These are phyloP conservation scores for Polymixis lichenea DNA, from an alignment of 2,888 invertebrate species.

Conservation along the genomic window DNA sequence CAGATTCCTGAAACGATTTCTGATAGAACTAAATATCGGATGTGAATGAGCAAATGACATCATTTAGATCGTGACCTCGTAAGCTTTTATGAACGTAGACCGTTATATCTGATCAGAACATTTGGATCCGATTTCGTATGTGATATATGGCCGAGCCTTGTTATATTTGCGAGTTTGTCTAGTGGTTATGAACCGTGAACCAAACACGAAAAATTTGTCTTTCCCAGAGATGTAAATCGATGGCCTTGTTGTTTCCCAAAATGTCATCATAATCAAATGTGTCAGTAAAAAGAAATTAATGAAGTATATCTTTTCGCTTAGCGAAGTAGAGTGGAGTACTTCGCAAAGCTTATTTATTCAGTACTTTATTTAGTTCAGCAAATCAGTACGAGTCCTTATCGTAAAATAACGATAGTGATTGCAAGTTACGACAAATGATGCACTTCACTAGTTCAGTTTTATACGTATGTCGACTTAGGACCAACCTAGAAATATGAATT, in stretches of 20 bases:
- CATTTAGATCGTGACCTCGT: slow-evolving; percentile 29
- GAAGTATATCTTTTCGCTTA: too few relatives aligned
- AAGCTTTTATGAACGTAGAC: slow-evolving; percentile 32
- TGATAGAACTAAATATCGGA: slow-evolving; percentile 13
- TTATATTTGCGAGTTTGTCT: background rate
- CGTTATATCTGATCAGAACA: slow-evolving; percentile 27
- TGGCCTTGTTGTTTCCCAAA: background rate
- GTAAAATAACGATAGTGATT: too few relatives aligned
- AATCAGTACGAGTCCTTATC: too few relatives aligned
- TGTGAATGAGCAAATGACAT: slow-evolving; percentile 31
- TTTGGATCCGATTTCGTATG: slow-evolving; percentile 10
- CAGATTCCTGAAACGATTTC: slow-evolving; percentile 6
- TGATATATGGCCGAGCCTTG: background rate
- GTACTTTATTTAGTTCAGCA: too few relatives aligned
- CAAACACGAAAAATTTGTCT: background rate
- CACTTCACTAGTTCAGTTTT: too few relatives aligned
- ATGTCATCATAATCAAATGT: background rate
- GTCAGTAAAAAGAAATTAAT: too few relatives aligned
- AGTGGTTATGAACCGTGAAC: background rate
- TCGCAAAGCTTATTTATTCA: too few relatives aligned
- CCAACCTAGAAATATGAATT: too few relatives aligned
- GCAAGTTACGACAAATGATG: too few relatives aligned
- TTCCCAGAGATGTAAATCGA: background rate
- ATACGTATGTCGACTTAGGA: too few relatives aligned
- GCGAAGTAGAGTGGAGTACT: too few relatives aligned